These are phyloP conservation scores for Idaea straminata DNA, from an alignment of 2,888 invertebrate species.

Conservation along the genomic window DNA sequence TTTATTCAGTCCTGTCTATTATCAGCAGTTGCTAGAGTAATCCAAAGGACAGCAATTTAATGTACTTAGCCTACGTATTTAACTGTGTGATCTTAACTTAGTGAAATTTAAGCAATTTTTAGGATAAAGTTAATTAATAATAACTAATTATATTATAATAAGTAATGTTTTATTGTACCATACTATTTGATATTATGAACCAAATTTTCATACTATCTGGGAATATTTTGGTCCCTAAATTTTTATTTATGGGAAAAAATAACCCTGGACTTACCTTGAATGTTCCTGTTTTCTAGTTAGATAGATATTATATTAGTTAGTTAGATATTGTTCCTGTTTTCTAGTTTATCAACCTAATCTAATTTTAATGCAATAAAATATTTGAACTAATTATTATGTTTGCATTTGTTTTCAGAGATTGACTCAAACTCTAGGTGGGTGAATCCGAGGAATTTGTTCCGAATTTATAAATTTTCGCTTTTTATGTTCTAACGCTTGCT, in stretches of 20 bases:
- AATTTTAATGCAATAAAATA: not conserved
- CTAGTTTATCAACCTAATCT: not conserved
- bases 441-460: too few relatives aligned
- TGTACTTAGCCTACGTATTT: not conserved
- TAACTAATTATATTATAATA: too few relatives aligned
- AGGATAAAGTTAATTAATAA: too few relatives aligned
- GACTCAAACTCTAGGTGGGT: not conserved
- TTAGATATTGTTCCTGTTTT: not conserved
- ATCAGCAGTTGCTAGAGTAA: not conserved
- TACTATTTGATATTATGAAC: too few relatives aligned
- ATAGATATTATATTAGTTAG: too few relatives aligned
- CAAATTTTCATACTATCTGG: too few relatives aligned
- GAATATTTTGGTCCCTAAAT: not conserved
- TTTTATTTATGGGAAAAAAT: not conserved
- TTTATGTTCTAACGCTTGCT: too few relatives aligned
- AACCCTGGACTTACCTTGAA: not conserved
- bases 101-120: not conserved
- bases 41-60: not conserved
- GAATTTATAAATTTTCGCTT: too few relatives aligned
- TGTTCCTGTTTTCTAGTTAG: not conserved
- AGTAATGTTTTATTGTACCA: too few relatives aligned
- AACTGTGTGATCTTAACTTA: not conserved
- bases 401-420: not conserved
- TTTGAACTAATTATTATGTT: not conserved
- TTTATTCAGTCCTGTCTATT: too few relatives aligned